These are phyloP conservation scores for Mus pahari DNA, from an alignment of 2,113 vertebrate genomes.

Conservation along the genomic window DNA sequence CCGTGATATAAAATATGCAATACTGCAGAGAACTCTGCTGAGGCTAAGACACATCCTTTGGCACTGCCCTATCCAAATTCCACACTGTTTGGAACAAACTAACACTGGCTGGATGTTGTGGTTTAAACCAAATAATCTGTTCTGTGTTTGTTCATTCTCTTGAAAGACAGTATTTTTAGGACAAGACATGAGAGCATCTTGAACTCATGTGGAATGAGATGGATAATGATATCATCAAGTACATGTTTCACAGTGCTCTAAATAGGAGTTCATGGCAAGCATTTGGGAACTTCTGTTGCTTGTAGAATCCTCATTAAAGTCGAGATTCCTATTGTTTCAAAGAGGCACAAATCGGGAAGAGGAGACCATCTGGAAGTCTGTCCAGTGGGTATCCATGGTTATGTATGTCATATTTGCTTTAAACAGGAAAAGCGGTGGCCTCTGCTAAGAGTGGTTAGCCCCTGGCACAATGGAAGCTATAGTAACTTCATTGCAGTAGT, in stretches of 20 bases:
- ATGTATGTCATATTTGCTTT: neutral
- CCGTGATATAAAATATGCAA: neutral
- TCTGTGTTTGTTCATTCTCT: neutral
- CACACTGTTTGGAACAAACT: neutral
- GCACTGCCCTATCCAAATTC: neutral
- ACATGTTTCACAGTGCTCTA: neutral
- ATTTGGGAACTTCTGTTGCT: neutral
- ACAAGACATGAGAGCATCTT: neutral
- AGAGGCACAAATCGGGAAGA: conserved; percentile 3
- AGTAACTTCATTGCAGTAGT: neutral
- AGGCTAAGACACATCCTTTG: neutral
- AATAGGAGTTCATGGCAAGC: neutral
- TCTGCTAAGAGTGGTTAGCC: neutral
- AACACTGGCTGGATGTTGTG: neutral
- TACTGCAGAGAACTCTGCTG: neutral
- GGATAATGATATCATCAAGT: neutral
- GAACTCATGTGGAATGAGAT: neutral
- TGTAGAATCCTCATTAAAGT: neutral
- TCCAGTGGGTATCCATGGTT: conserved; percentile 1
- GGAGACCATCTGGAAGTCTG: conserved; percentile 15
- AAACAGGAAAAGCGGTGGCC: neutral
- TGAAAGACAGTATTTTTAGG: neutral
- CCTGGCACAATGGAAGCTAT: neutral
- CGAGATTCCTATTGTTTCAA: neutral
- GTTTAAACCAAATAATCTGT: neutral